A percentile compares a stretch with the other conserved stretches of the same genome.
Conservation (phyloP, 2,113 vertebrate species). For the Edolisoma coerulescens region DNA sequence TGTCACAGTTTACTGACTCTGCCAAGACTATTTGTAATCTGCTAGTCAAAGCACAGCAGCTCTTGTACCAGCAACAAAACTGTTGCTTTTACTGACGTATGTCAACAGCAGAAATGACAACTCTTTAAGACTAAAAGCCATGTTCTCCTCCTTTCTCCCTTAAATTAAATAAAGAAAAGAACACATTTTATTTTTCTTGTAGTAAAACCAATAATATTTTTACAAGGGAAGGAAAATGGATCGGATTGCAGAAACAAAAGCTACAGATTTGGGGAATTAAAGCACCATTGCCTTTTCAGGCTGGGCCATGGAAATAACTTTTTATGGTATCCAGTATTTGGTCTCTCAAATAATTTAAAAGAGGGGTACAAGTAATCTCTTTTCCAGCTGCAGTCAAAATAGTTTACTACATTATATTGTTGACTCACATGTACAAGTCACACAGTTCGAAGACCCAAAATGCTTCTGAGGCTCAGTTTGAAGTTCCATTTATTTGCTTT, state of each 20-base stretch:
- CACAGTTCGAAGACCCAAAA: neutral
- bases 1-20: slow-evolving; percentile 17
- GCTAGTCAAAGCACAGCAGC: slow-evolving; percentile 13
- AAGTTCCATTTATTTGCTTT: neutral
- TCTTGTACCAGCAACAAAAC: neutral
- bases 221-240: neutral
- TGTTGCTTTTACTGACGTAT: neutral
- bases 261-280: neutral
- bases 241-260: accelerated
- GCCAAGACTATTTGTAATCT: slow-evolving; percentile 18
- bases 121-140: neutral
- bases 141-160: neutral
- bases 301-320: neutral
- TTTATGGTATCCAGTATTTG: neutral
- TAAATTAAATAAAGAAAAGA: neutral
- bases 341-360: neutral
- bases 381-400: neutral
- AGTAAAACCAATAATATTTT: neutral
- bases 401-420: neutral
- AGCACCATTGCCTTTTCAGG: neutral
- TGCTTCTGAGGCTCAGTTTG: neutral
- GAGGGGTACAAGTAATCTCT: neutral
- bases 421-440: neutral
- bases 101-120: neutral
- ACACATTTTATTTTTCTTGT: neutral